These are phyloP conservation scores for Pontoporia blainvillei DNA, from an alignment of 2,113 vertebrate species.

Conservation along the genomic window DNA sequence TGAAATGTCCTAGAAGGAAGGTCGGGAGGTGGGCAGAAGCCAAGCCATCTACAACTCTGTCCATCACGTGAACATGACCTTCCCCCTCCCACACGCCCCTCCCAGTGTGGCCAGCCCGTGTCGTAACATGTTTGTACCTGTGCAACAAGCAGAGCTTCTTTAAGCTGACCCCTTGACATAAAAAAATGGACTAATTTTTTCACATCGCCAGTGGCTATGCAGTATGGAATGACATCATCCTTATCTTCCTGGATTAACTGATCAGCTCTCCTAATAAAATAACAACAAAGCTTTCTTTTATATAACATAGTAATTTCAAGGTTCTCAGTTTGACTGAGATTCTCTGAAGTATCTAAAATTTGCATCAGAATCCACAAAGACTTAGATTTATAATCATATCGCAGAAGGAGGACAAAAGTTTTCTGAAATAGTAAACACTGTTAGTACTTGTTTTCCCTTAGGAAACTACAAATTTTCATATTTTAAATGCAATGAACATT, in stretches of 20 bases:
- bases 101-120: fast-evolving
- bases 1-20: no score
- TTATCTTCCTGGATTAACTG: slow-evolving; percentile 96
- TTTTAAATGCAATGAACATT: background rate
- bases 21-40: background rate
- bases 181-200: slow-evolving; percentile 93
- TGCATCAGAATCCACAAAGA: background rate
- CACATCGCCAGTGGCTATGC: slow-evolving; percentile 92
- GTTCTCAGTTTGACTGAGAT: background rate
- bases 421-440: background rate
- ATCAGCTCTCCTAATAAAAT: slow-evolving; percentile 90
- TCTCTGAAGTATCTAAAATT: background rate
- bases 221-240: slow-evolving; percentile 94
- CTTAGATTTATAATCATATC: background rate
- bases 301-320: background rate
- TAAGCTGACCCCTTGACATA: slow-evolving; percentile 92
- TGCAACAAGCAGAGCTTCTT: slow-evolving; percentile 92
- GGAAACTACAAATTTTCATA: background rate
- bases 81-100: fast-evolving
- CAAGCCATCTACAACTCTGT: background rate
- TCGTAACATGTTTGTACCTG: slow-evolving; percentile 84
- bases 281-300: background rate
- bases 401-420: background rate
- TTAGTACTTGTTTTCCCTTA: background rate
- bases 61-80: fast-evolving